A percentile compares a stretch with the other conserved stretches of the same genome.
phyloP scores from a whole-genome alignment of 2,888 invertebrate species.

The Matsumyia berberina region DNA sequence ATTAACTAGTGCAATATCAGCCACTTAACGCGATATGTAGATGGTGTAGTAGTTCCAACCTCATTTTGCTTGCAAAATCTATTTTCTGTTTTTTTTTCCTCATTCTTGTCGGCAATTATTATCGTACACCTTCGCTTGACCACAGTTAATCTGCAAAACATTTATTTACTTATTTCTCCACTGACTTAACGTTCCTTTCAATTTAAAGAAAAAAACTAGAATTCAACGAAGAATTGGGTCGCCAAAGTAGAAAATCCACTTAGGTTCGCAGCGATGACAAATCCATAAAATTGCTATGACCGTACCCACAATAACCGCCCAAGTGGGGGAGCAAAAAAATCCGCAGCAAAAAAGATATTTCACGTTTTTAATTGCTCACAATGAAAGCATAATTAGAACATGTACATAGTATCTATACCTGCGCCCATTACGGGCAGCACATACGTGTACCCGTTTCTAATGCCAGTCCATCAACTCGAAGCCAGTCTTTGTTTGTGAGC shows the following conservation, averaged over 20 bases:
- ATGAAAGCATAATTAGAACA: conserved; percentile 68
- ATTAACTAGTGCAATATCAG: no score
- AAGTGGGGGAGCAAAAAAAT: conserved; percentile 28
- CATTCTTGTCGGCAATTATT: neutral
- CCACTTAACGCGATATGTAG: no score
- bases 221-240: conserved; percentile 67
- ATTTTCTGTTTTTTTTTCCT: no score
- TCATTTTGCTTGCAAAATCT: no score
- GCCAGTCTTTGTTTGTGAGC: neutral
- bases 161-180: conserved; percentile 35
- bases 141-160: conserved; percentile 16
- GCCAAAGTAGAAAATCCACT: conserved; percentile 69
- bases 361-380: conserved; percentile 67
- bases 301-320: conserved; percentile 12
- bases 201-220: conserved; percentile 36
- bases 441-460: conserved; percentile 3
- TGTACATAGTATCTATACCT: conserved; percentile 41
- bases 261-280: conserved; percentile 37
- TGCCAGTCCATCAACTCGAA: neutral
- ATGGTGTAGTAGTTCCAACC: no score
- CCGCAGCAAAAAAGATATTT: conserved; percentile 19
- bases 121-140: neutral
- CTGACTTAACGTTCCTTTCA: conserved; percentile 43
- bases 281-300: conserved; percentile 35
- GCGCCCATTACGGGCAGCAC: conserved; percentile 14